Evolutionary conservation across 2,888 invertebrate species (phyloP), one percentile per base, ranked within the genome.

Genomic region (Leptarthrus brevirostris): DNA sequence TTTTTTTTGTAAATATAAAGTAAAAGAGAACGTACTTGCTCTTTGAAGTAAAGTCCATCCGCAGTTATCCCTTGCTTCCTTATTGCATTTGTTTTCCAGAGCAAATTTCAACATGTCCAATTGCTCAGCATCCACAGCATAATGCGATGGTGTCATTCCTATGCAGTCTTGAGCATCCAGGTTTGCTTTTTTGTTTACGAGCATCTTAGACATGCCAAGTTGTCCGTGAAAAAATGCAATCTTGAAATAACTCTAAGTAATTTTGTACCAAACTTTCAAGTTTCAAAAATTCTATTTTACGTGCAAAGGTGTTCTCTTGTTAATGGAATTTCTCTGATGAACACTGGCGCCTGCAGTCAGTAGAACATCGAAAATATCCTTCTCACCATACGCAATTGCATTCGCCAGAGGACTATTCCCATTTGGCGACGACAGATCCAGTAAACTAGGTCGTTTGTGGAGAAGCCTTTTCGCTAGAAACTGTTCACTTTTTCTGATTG

Each of bases 31-130:
- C 78, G 72, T 74, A 84, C 84, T 83, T 72, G 83, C 84, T 34
- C 83, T 81, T 80, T 83, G 80, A 72, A 84, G 76, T 47, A 84
- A 76, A 12, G 83, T 84, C 83, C 83, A 85, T 22, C 83, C 82
- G 72, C 81, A 81, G 74, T 79, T 77, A 77, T 84, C 84, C 73
- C 77, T 79, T 4, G 81, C 81, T 76, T 85, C 84, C 56, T 80
- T 61, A 77, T 84, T 82, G 74, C 81, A 82, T 3, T 81, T 81
- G 74, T 82, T 82, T 73, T 84, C 83, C 22, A 84, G 78, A 16
- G 82, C 84, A 76, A 84, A 85, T 77, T 80, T 81, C 34, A 84
- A 77, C 78, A 83, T 81, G 72, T 83, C 83, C 74, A 80, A 77
- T 77, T 83, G 83, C 79, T 83, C 82, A 74, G 80, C 82, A 78